These are phyloP conservation scores for Parazoanthus atlanticus DNA, from an alignment of 92 coral and sea anemone genomes.

Conservation along the genomic window DNA sequence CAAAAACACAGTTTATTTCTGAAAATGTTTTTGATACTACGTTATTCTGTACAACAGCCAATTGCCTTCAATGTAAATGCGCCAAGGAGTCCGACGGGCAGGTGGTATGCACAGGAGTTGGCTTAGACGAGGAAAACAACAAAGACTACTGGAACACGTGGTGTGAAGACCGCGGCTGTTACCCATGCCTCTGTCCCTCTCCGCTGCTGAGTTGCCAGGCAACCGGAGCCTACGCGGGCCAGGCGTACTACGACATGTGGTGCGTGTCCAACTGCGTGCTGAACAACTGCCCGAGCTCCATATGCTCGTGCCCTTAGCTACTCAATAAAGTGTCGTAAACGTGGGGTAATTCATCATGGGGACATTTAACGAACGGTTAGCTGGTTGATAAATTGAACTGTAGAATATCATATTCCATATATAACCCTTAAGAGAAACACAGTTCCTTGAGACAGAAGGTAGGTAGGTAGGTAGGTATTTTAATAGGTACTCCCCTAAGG, in stretches of 20 bases:
- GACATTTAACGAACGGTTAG: no score
- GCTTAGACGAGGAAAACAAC: background rate
- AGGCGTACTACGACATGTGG: background rate
- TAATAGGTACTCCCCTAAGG: no score
- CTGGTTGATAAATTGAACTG: no score
- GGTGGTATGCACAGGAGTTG: slow-evolving; percentile 5
- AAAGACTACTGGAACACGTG: background rate
- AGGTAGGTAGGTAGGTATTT: no score
- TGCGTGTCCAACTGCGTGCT: slow-evolving; percentile 27
- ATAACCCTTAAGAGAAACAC: no score
- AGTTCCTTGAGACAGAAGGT: no score
- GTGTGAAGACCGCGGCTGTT: background rate
- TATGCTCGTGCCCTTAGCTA: background rate
- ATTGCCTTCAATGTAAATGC: slow-evolving; percentile 13
- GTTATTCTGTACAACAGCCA: background rate
- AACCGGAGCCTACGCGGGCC: slow-evolving; percentile 2
- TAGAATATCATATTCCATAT: no score
- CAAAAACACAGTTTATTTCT: background rate
- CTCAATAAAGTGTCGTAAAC: no score
- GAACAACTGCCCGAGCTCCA: background rate
- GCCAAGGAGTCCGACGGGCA: background rate
- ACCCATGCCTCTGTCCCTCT: background rate
- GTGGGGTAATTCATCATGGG: no score
- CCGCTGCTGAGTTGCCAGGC: slow-evolving; percentile 17
- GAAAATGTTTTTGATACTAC: background rate